Evolutionary conservation across 1,140 invertebrate species (phyloP).

Genomic region (Temnothorax nylanderi): DNA sequence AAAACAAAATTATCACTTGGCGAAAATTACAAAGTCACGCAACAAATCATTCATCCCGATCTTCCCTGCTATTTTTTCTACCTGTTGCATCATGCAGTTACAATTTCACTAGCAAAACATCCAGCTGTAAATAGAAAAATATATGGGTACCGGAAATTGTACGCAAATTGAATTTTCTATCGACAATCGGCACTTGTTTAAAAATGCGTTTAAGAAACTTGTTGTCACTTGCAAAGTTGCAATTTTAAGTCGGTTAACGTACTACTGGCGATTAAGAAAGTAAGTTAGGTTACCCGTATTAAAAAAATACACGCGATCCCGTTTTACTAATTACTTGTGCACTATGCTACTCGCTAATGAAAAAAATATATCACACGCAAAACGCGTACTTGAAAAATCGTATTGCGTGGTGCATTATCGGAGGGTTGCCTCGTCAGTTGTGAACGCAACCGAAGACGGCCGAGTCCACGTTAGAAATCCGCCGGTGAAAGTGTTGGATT

Average conservation of each 20-base stretch:
- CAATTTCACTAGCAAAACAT: constrained; percentile 5
- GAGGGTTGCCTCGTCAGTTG: constrained; percentile 1
- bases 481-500: constrained; percentile 81
- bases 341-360: background rate
- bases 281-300: background rate
- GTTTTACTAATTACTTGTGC: background rate
- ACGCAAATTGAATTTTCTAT: background rate
- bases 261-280: background rate
- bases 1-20: constrained; percentile 7
- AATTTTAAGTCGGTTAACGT: background rate
- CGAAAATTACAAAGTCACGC: background rate
- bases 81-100: constrained; percentile 8
- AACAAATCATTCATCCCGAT: constrained; percentile 7
- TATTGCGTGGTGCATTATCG: background rate
- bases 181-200: background rate
- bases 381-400: background rate
- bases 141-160: background rate
- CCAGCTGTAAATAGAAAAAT: background rate
- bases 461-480: constrained; percentile 79
- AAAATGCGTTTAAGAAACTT: background rate
- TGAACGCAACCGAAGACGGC: constrained; percentile 62
- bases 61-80: background rate
- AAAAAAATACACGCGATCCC: background rate
- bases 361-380: background rate
- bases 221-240: background rate